Percentiles rank a stretch among this genome's conserved stretches.
phyloP scores from a whole-genome alignment of 35 echinoderm and acorn worm species.

The Apostichopus californicus region DNA sequence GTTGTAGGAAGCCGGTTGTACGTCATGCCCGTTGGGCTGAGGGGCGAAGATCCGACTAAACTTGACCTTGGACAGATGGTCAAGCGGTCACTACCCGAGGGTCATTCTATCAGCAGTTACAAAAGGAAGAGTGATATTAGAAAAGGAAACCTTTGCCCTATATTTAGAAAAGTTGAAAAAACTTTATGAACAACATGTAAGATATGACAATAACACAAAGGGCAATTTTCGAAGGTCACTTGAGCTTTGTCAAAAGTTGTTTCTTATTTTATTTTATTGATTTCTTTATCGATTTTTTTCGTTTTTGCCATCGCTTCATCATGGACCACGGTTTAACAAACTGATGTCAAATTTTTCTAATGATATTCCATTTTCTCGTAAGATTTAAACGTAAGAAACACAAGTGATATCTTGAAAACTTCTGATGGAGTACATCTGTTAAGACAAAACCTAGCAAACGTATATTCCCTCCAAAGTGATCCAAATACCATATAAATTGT shows the following conservation, averaged over 20 bases:
- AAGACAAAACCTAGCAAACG: no score
- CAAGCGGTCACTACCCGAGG: constrained; percentile 11
- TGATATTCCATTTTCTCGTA: neutral
- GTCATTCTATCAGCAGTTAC: neutral
- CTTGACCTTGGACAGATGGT: constrained; percentile 38
- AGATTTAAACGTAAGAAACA: neutral
- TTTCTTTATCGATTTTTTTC: neutral
- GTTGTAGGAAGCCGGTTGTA: neutral
- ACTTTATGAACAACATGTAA: neutral
- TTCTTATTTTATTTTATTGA: neutral
- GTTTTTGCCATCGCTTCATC: neutral
- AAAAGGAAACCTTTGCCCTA: neutral
- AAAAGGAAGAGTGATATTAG: neutral
- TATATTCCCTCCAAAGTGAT: no score
- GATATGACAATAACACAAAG: neutral
- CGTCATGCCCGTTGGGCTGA: neutral
- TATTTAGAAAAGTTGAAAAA: neutral
- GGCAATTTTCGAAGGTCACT: neutral
- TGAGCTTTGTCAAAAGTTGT: neutral
- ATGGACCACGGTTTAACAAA: neutral
- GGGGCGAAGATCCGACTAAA: neutral
- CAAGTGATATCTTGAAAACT: no score
- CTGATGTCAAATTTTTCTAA: neutral
- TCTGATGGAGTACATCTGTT: no score
- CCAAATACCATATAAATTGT: no score